Evolutionary conservation across 2,888 invertebrate species (phyloP).

Genomic region (Synergus japonicus): DNA sequence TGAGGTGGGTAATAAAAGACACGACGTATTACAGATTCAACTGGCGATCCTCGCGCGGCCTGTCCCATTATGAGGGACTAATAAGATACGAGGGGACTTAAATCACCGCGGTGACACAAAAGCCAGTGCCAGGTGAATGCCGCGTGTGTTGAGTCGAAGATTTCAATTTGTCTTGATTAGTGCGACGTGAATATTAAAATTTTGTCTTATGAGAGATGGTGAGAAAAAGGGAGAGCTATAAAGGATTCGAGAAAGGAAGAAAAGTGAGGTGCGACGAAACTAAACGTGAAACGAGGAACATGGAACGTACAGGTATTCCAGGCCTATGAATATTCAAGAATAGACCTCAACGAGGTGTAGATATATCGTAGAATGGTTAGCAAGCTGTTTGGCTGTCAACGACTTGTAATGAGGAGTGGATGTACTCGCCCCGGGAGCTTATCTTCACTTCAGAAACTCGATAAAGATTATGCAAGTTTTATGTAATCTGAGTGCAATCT

Average conservation of each 20-base stretch:
- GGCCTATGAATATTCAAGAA: constrained; percentile 43
- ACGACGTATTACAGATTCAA: constrained; percentile 74
- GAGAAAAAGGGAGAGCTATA: constrained; percentile 14
- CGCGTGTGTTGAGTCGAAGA: constrained; percentile 61
- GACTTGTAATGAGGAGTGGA: constrained; percentile 25
- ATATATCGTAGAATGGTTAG: constrained; percentile 4
- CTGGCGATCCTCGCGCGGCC: constrained; percentile 67
- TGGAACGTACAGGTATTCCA: constrained; percentile 11
- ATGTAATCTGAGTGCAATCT: background rate
- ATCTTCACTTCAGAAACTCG: constrained; percentile 17
- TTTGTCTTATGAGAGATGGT: constrained; percentile 37
- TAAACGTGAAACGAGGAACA: background rate
- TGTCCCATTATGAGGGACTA: constrained; percentile 65
- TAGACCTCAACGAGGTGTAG: constrained; percentile 33
- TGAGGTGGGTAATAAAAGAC: constrained; percentile 53
- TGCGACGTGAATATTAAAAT: constrained; percentile 73
- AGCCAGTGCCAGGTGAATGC: constrained; percentile 53
- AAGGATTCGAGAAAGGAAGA: constrained; percentile 39
- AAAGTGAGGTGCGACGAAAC: constrained; percentile 37
- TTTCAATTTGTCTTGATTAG: constrained; percentile 74
- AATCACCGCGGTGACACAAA: constrained; percentile 56
- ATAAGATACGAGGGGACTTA: constrained; percentile 61
- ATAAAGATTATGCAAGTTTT: constrained; percentile 27
- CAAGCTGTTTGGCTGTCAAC: constrained; percentile 35
- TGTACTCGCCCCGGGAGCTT: constrained; percentile 34